Base-by-base conservation (phyloP, 2,797 vertebrate genomes). In the Mionectes olivaceus region DNA sequence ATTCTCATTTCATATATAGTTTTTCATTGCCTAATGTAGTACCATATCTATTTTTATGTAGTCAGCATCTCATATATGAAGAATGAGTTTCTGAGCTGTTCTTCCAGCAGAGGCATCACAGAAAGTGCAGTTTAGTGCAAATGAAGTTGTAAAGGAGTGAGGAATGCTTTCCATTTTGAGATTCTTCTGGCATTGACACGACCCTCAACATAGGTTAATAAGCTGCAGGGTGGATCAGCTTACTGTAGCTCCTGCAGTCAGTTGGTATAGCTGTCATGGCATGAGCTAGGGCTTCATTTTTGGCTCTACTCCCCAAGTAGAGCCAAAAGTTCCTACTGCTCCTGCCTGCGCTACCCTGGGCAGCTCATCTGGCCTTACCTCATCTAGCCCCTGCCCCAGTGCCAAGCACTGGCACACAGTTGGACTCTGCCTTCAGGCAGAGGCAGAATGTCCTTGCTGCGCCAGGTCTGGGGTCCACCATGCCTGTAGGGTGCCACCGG, bases 361-460 rank as follows among this genome's bases (percentile, higher is more conserved):
- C 25, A 57, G 13, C 13, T 12, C 27, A 33, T 17, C 25, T 0
- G 0, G 43, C 28, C 28, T 84, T 3, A 2, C 35, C 56, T 18
- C 12, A 37, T 28, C 33, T 16, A 24, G 24, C 21, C 55, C n/a
- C 43, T 70, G 30, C 17, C 22, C 19, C 60, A 50, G 43, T 27
- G 69, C n/a, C 13, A 18, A 28, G 53, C 2, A 1, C 32, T 1
- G 1, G 44, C 65, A 46, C 12, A 1, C 8, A 5, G 4, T 44
- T 56, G 87, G 16, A 11, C 37, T 28, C 65, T 21, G 25, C 41
- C 1, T 32, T 61, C 33, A 8, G 14, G 24, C 81, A 70, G 74
- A 68, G 33, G 49, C 28, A 55, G 33, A n/a, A 13, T 16, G 39
- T 19, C 68, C 28, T 2, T 3, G 7, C 74, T 82, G 21, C 7